phyloP scores from a whole-genome alignment of 1,140 invertebrate genomes.

The Diploscapter pachys region DNA sequence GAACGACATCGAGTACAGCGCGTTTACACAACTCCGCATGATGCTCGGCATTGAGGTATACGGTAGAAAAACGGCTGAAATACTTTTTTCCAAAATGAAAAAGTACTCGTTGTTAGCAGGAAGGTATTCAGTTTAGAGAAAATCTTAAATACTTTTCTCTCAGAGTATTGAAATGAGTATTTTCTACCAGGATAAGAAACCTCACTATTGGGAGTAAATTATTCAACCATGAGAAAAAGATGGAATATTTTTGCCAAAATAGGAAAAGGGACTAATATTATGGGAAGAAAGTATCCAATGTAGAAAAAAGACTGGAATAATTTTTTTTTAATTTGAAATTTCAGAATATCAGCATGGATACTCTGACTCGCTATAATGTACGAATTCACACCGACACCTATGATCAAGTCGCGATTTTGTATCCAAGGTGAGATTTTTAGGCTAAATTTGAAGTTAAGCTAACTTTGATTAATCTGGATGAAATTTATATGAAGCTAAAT shows the following conservation, averaged over 20 bases:
- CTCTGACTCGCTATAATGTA: constrained; percentile 48
- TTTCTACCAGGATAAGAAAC: neutral
- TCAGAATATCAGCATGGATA: constrained; percentile 51
- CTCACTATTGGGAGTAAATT: neutral
- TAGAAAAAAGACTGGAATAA: neutral
- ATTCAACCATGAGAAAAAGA: neutral
- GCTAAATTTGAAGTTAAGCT: neutral
- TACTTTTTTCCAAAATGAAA: too few species aligned
- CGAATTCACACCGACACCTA: constrained; percentile 54
- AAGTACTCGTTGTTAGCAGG: neutral
- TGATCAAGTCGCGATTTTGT: constrained; percentile 53
- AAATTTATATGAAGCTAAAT: too few species aligned
- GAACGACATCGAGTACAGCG: constrained; percentile 10
- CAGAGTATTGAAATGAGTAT: neutral
- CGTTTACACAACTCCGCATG: constrained; percentile 15
- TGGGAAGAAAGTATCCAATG: neutral
- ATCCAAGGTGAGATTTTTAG: constrained; percentile 38
- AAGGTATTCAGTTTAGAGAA: neutral
- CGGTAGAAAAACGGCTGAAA: too few species aligned
- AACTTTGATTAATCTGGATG: too few species aligned
- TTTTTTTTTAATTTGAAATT: constrained; percentile 6
- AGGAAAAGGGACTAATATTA: neutral
- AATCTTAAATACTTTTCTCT: neutral
- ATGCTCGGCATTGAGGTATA: constrained; percentile 27
- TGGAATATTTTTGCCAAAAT: neutral